Base-by-base conservation (phyloP, 2,797 vertebrate genomes). In the Sebastes itinus region DNA sequence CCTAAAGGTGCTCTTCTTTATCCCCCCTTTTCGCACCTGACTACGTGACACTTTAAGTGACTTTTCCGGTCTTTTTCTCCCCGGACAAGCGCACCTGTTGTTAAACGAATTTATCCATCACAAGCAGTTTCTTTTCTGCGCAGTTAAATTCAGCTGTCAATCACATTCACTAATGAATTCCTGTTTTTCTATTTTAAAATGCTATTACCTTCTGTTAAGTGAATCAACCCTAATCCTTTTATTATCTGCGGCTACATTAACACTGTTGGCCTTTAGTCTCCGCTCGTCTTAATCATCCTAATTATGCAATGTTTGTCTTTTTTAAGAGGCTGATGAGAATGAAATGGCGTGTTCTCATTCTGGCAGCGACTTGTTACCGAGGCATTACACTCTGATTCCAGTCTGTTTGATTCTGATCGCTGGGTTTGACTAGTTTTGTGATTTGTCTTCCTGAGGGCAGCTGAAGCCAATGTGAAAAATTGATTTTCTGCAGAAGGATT, bases 401-500 rank as follows among this genome's bases (percentile, higher is more conserved):
- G 85, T 83, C 82, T 68, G 63, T 84, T 81, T 88, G 83, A 89
- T 91, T 91, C 85, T 68, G 68, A 84, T 84, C 30, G 52, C 81
- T 52, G 83, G 32, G 32, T 85, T 82, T 89, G 89, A 88, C 84
- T 86, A 80, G 61, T 88, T 88, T 73, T 87, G 85, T 86, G 85
- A 87, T 86, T 76, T 33, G 76, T 85, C 88, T 88, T 83, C 91
- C 91, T 72, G 0, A 23, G 77, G 84, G 84, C 84, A 73, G 78
- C 85, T 33, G 63, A n/a, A 86, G 78, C 86, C 76, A 23, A 89
- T 67, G 91, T 88, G 86, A 88, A 33, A 84, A 89, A 93, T 91
- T 30, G 87, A 93, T 93, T 92, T 92, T 83, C 88, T 87, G 85
- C 88, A 73, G 72, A 73, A 83, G 90, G 87, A 89, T 93, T 92